Conservation (phyloP, 2,797 vertebrate genomes). For the Clarias platycephalus region DNA sequence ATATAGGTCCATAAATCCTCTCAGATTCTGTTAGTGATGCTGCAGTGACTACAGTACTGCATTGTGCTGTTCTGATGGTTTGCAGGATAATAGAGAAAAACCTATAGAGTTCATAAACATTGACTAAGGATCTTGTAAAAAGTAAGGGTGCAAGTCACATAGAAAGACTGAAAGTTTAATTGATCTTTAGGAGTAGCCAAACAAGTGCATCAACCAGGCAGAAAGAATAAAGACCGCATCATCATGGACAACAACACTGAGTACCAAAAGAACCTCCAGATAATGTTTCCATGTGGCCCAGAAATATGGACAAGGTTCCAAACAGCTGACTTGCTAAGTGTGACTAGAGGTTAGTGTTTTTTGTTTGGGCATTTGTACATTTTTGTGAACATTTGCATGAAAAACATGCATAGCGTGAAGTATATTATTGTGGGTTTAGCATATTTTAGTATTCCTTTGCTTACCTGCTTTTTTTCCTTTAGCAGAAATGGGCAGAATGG, state of each 20-base stretch:
- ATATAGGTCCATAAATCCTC: not conserved
- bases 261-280: slow-evolving; percentile 68
- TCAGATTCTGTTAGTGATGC: not conserved
- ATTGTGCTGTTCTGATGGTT: not conserved
- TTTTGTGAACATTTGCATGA: not conserved
- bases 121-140: not conserved
- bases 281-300: slow-evolving; percentile 64
- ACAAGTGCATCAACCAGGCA: slow-evolving; percentile 61
- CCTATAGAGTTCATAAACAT: not conserved
- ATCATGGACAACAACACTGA: slow-evolving; percentile 65
- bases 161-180: not conserved
- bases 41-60: not conserved
- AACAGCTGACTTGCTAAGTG: slow-evolving; percentile 31
- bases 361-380: not conserved
- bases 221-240: slow-evolving; percentile 59
- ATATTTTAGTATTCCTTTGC: not conserved
- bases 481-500: slow-evolving; percentile 48
- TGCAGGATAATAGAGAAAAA: slow-evolving; percentile 5
- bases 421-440: not conserved
- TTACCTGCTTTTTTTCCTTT: slow-evolving; percentile 3
- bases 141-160: not conserved
- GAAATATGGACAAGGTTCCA: slow-evolving; percentile 62
- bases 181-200: slow-evolving; percentile 60
- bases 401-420: not conserved
- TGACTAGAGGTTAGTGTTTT: slow-evolving; percentile 39